Conservation (phyloP, 2,888 invertebrate species). For the Plusia festucae region DNA sequence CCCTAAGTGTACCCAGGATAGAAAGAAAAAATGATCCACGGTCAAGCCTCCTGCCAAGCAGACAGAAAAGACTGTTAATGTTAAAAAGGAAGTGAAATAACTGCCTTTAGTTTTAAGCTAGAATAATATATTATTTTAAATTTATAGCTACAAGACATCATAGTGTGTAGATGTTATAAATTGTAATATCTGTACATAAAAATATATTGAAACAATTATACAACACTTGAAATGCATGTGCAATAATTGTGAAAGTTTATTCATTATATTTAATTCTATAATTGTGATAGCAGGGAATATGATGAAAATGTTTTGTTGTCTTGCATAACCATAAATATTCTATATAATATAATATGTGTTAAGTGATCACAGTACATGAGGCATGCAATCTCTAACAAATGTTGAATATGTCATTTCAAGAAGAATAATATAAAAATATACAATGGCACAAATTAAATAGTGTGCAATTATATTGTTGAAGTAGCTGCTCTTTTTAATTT, state of each 20-base stretch:
- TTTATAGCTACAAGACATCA: conserved; percentile 27
- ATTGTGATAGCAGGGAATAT: conserved; percentile 22
- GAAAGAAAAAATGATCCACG: conserved; percentile 93
- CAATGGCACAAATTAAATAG: conserved; percentile 51
- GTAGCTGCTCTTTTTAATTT: conserved; percentile 28
- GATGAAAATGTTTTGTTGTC: conserved; percentile 29
- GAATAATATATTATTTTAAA: conserved; percentile 31
- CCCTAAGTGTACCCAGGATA: conserved; percentile 95
- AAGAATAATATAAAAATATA: conserved; percentile 27
- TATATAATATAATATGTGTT: too few relatives aligned
- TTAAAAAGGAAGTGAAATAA: conserved; percentile 81
- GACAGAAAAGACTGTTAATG: conserved; percentile 80
- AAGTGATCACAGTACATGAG: not conserved
- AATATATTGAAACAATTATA: conserved; percentile 29
- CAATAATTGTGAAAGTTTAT: conserved; percentile 52
- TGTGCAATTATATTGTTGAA: conserved; percentile 54
- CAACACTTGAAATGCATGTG: conserved; percentile 51
- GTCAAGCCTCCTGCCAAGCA: conserved; percentile 74
- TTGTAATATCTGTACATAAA: conserved; percentile 27
- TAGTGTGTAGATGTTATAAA: conserved; percentile 48
- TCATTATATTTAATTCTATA: conserved; percentile 35
- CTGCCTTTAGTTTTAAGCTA: conserved; percentile 43
- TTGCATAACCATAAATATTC: conserved; percentile 19
- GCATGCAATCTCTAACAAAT: conserved; percentile 32
- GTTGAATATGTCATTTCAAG: conserved; percentile 41